Percentiles rank a stretch among this genome's conserved stretches.
phyloP scores from a whole-genome alignment of 2,888 invertebrate genomes.

The Calephelis perditalis region DNA sequence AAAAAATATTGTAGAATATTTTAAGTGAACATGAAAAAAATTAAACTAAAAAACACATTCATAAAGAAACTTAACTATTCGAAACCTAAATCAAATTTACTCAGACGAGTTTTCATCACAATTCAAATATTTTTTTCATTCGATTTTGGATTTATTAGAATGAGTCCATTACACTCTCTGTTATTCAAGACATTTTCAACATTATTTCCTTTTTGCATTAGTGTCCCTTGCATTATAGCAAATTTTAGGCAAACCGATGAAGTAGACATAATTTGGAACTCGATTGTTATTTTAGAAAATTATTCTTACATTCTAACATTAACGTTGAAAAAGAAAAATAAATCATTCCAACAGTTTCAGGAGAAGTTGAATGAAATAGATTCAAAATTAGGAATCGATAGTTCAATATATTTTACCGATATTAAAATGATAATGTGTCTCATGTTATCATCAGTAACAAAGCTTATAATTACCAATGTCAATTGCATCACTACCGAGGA shows the following conservation, averaged over 20 bases:
- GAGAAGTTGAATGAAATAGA: conserved; percentile 14
- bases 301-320: conserved; percentile 7
- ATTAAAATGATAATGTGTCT: conserved; percentile 1
- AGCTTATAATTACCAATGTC: neutral
- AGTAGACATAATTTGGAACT: neutral
- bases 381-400: conserved; percentile 10
- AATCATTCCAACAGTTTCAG: neutral
- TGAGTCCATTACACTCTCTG: neutral
- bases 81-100: conserved; percentile 4
- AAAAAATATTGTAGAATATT: neutral
- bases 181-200: neutral
- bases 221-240: neutral
- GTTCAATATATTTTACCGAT: neutral
- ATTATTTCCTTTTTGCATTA: neutral
- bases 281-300: conserved; percentile 8
- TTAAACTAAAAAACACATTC: conserved; percentile 13
- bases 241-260: neutral
- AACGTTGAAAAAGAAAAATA: neutral
- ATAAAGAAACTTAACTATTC: neutral
- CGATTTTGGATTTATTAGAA: conserved; percentile 13
- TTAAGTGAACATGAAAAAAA: neutral
- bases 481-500: neutral
- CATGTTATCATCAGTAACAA: neutral
- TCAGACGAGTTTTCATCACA: conserved; percentile 12
- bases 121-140: neutral